Evolutionary conservation across 2,113 vertebrate species (phyloP).

Genomic region (Anolis carolinensis): DNA sequence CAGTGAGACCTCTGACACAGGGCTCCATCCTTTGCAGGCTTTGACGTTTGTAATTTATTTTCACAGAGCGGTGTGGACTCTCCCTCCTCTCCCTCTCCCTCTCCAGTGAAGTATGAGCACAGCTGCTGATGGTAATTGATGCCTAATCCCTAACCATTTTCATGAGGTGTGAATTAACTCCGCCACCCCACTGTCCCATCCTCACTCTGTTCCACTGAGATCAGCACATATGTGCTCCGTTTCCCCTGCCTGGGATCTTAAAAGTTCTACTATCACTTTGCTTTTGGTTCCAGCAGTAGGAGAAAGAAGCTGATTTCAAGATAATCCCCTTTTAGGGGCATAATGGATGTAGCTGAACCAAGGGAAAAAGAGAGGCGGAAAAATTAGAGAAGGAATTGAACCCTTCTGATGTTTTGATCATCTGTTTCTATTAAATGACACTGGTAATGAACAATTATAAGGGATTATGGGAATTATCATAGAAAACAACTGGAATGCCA

Average conservation of each 20-base stretch:
- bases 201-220: conserved; percentile 5
- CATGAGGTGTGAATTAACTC: conserved; percentile 28
- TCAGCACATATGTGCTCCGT: conserved; percentile 6
- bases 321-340: not conserved
- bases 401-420: too few species aligned
- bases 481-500: too few species aligned
- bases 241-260: not conserved
- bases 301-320: not conserved
- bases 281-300: too few species aligned
- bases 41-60: not conserved
- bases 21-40: not conserved
- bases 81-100: not conserved
- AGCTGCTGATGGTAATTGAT: conserved; percentile 29
- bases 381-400: too few species aligned
- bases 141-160: conserved; percentile 38
- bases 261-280: not conserved
- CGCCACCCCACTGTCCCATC: not conserved
- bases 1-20: not conserved
- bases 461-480: too few species aligned
- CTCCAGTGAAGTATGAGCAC: not conserved
- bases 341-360: too few species aligned
- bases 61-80: not conserved
- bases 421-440: too few species aligned
- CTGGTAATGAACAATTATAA: too few species aligned
- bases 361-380: not conserved